phyloP scores from a whole-genome alignment of 2,797 vertebrate genomes.

The Petrocephalus sullivani region DNA sequence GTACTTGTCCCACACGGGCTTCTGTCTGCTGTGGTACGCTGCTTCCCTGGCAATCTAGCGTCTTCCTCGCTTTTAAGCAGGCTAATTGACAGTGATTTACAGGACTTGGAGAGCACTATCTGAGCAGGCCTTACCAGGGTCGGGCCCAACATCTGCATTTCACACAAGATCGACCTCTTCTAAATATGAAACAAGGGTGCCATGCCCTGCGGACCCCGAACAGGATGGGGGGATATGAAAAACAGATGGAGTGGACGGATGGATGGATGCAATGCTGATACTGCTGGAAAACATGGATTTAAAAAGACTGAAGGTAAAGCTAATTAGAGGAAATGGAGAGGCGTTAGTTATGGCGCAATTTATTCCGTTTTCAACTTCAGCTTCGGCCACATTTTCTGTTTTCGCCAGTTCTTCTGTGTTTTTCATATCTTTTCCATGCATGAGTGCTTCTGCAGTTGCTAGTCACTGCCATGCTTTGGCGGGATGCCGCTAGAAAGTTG shows the following conservation, averaged over 20 bases:
- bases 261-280: neutral
- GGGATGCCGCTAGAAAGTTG: neutral
- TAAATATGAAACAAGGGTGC: neutral
- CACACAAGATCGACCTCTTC: neutral
- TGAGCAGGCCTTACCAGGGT: neutral
- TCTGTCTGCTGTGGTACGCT: neutral
- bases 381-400: neutral
- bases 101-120: neutral
- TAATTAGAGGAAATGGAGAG: neutral
- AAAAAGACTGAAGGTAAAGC: neutral
- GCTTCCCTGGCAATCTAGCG: neutral
- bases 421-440: neutral
- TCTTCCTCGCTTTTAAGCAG: neutral
- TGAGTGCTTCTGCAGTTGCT: neutral
- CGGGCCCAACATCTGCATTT: neutral
- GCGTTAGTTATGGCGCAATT: neutral
- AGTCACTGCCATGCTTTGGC: neutral
- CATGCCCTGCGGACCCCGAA: neutral
- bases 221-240: no score
- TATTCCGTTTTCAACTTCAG: neutral
- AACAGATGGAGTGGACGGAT: no score
- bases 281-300: neutral
- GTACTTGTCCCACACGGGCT: neutral
- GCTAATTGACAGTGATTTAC: neutral
- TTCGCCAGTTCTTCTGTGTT: neutral